Evolutionary conservation across 2,888 invertebrate genomes (phyloP).

Genomic region (Dolomedes plantarius): DNA sequence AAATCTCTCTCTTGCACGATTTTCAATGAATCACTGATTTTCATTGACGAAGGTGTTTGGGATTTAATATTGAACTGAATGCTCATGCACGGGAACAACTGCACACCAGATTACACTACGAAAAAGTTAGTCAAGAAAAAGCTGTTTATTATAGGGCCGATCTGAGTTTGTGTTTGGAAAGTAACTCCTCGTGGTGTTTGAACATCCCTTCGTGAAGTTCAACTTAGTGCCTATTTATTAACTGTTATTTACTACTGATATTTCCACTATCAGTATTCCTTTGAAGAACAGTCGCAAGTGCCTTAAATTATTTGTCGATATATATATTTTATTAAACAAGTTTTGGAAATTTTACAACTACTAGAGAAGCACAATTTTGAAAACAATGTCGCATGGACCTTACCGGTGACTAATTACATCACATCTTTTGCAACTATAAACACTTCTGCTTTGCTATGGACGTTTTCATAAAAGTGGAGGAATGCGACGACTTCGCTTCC

Average conservation of each 20-base stretch:
- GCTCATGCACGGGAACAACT: conserved; percentile 7
- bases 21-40: background rate
- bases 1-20: background rate
- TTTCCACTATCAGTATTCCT: too few relatives aligned
- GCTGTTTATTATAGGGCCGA: background rate
- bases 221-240: too few relatives aligned
- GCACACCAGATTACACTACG: background rate
- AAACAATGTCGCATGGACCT: background rate
- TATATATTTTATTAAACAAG: too few relatives aligned
- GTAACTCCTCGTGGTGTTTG: too few relatives aligned
- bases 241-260: too few relatives aligned
- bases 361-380: too few relatives aligned
- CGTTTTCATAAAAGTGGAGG: conserved; percentile 66
- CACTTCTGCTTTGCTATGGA: conserved; percentile 46
- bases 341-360: too few relatives aligned
- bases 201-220: too few relatives aligned
- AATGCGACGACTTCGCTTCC: conserved; percentile 59
- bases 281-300: too few relatives aligned
- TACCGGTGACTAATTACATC: background rate
- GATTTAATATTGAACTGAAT: background rate
- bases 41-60: background rate
- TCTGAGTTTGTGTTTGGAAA: background rate
- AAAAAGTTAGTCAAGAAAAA: conserved; percentile 6
- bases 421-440: background rate
- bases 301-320: too few relatives aligned